A percentile compares a stretch with the other conserved stretches of the same genome.
These are phyloP conservation scores for Okamejei kenojei DNA, from an alignment of 2,797 vertebrate species.

Conservation along the genomic window DNA sequence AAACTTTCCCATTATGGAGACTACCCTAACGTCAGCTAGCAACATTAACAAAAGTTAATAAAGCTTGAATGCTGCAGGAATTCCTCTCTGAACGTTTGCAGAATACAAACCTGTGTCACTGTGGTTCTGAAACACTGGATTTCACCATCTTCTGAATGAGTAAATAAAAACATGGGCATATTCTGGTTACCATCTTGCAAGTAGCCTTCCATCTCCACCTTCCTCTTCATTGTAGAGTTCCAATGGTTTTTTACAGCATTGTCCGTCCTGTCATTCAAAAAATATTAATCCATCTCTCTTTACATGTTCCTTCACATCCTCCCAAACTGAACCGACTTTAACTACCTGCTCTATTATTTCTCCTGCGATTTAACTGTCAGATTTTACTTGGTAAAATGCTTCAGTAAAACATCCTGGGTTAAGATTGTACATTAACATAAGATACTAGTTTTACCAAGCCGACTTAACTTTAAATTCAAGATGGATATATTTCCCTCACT, in stretches of 20 bases:
- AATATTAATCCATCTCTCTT: too few relatives aligned
- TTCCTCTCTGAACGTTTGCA: neutral
- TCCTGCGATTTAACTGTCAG: too few relatives aligned
- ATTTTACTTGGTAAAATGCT: too few relatives aligned
- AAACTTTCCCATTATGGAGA: neutral
- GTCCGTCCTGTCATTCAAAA: constrained; percentile 68
- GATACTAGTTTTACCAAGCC: too few relatives aligned
- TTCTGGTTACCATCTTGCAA: constrained; percentile 57
- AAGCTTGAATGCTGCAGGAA: neutral
- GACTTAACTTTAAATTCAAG: too few relatives aligned
- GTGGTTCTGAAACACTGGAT: constrained; percentile 50
- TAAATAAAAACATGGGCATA: constrained; percentile 44
- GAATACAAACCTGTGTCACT: constrained; percentile 45
- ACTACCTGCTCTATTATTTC: neutral
- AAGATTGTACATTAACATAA: too few relatives aligned
- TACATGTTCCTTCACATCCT: too few relatives aligned
- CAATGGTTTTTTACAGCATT: constrained; percentile 99
- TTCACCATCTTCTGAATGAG: constrained; percentile 55
- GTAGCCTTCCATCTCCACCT: constrained; percentile 83
- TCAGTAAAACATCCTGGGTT: too few relatives aligned
- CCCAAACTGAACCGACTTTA: too few relatives aligned
- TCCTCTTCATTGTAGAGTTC: constrained; percentile 96
- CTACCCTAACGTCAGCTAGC: neutral
- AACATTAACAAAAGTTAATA: neutral
- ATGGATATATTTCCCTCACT: too few relatives aligned